phyloP scores from a whole-genome alignment of 2,113 vertebrate species.

The Scalopus aquaticus region DNA sequence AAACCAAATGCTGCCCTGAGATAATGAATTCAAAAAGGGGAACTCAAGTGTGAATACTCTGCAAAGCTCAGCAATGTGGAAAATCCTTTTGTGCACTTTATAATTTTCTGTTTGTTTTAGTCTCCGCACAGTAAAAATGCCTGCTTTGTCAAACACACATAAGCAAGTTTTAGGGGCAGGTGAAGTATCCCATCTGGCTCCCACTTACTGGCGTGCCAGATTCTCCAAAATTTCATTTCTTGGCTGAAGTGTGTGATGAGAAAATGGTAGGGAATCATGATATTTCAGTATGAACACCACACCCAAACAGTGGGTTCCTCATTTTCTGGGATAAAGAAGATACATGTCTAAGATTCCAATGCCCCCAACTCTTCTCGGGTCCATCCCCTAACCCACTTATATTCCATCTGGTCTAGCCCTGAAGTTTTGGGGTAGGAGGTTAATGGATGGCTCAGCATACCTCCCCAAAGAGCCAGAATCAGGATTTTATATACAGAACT shows the following conservation, averaged over 20 bases:
- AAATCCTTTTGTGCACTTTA: slow-evolving; percentile 69
- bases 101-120: slow-evolving; percentile 79
- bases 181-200: not conserved
- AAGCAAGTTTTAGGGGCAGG: not conserved
- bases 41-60: slow-evolving; percentile 73
- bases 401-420: not conserved
- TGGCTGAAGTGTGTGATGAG: not conserved
- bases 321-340: not conserved
- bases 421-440: not conserved
- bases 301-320: not conserved
- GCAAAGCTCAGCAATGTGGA: slow-evolving; percentile 62
- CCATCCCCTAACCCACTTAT: accelerated
- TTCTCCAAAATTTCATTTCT: not conserved
- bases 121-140: slow-evolving; percentile 13
- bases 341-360: not conserved
- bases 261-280: not conserved
- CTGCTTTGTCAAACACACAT: not conserved
- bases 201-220: not conserved
- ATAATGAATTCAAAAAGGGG: slow-evolving; percentile 77
- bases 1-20: slow-evolving; percentile 68
- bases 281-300: not conserved
- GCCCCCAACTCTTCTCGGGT: not conserved
- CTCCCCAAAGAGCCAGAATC: not conserved
- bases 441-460: not conserved
- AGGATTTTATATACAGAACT: not conserved